Evolutionary conservation across 2,888 invertebrate species (phyloP), one percentile per base, ranked within the genome.

Genomic region (Temnothorax rugatulus): DNA sequence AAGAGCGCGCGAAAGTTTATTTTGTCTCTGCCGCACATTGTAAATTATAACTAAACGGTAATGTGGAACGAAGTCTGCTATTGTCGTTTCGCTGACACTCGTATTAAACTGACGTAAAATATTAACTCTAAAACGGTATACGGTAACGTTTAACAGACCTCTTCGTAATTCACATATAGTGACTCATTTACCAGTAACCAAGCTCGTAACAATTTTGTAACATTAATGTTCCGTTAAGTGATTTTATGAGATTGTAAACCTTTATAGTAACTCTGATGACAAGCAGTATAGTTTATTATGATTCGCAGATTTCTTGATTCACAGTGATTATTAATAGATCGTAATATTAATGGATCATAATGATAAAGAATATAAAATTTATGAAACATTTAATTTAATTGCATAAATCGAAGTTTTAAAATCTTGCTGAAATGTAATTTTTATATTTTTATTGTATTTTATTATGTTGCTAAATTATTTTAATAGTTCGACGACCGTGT

Each of bases 11-110:
- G n/a, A 73, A 25, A 73, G 38, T 71, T 79, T 54, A 76, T 68
- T 71, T 59, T 47, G 59, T 21, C 13, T 47, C n/a, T 59, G 21
- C 34, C 29, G 71, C 71, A 41, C 73, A 38, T 79, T 79, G 59
- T 50, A 73, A 81, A 73, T 54, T 77, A 77, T 52, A 64, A 76
- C 44, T 25, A 41, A n/a, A 15, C 59, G 47, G 59, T 81, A 59
- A 81, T 38, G 21, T 52, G 54, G 44, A 68, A 68, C 29, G 15
- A 73, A 59, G 47, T 50, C 59, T 21, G 21, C 79, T 8, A 57
- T 79, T 69, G 77, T 57, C 57, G 47, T 73, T 59, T 25, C 34
- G 34, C 73, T 79, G 73, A 71, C 59, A 79, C 59, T 79, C 73
- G 73, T 73, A 25, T 38, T 61, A 81, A 81, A 61, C 41, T 50